Percentiles rank a stretch among this genome's conserved stretches.
phyloP scores from a whole-genome alignment of 2,113 vertebrate species.

The Syrmaticus mikado region DNA sequence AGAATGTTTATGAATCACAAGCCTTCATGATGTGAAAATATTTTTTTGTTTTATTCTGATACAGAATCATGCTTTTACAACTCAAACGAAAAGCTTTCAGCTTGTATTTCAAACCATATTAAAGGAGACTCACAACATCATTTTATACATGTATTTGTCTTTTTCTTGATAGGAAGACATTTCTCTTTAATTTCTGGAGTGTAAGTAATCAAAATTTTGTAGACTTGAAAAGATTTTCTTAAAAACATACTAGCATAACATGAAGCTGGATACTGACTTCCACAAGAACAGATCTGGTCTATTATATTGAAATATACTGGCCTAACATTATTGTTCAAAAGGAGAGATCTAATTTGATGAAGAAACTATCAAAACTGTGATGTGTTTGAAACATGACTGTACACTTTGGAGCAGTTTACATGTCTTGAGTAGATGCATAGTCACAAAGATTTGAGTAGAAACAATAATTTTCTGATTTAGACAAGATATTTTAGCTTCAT shows the following conservation, averaged over 20 bases:
- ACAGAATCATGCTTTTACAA: not conserved
- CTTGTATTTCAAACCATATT: not conserved
- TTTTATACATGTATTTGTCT: not conserved
- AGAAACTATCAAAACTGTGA: not conserved
- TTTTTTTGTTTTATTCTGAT: not conserved
- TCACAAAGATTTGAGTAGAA: not conserved
- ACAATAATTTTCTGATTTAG: not conserved
- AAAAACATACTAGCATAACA: not conserved
- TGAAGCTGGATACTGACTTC: not conserved
- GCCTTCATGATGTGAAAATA: not conserved
- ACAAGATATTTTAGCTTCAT: not conserved
- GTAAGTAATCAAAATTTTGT: not conserved
- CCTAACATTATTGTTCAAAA: not conserved
- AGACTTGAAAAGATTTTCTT: not conserved
- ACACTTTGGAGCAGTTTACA: not conserved
- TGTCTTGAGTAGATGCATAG: not conserved
- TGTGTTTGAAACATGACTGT: not conserved
- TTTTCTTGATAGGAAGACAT: not conserved
- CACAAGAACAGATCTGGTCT: not conserved
- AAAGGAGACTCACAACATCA: not conserved
- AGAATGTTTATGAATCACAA: not conserved
- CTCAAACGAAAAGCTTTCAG: not conserved
- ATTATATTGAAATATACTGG: not conserved
- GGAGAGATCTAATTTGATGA: not conserved
- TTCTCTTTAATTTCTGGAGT: not conserved